A percentile compares a stretch with the other conserved stretches of the same genome.
phyloP scores from a whole-genome alignment of 2,888 invertebrate genomes.

The Galeruca laticollis region DNA sequence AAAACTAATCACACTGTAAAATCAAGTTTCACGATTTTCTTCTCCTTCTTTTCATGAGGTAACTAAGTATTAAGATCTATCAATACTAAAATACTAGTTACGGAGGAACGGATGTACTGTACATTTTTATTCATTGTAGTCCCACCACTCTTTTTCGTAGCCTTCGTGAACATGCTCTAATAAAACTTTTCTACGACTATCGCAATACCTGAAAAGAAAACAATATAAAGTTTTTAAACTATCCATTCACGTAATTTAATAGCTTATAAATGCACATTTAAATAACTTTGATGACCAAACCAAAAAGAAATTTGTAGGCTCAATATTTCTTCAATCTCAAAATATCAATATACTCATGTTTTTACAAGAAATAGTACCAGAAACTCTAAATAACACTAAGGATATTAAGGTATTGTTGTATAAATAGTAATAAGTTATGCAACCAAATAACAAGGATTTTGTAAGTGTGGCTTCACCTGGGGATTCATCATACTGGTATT shows the following conservation, averaged over 20 bases:
- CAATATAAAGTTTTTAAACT: constrained; percentile 32
- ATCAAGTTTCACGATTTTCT: constrained; percentile 39
- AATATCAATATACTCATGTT: constrained; percentile 17
- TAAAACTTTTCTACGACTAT: constrained; percentile 94
- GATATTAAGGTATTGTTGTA: too few relatives aligned
- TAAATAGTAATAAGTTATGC: too few relatives aligned
- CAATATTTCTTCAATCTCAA: too few relatives aligned
- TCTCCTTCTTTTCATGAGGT: constrained; percentile 46
- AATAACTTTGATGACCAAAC: too few relatives aligned
- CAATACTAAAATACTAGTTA: constrained; percentile 54
- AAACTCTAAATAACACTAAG: too few relatives aligned
- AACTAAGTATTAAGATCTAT: constrained; percentile 54
- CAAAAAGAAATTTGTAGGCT: too few relatives aligned
- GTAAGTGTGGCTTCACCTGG: too few relatives aligned
- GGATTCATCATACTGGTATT: too few relatives aligned
- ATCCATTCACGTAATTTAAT: constrained; percentile 26
- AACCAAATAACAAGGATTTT: too few relatives aligned
- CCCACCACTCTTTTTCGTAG: constrained; percentile 99
- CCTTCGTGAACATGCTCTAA: constrained; percentile 99
- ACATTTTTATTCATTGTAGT: constrained; percentile 83
- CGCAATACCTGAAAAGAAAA: constrained; percentile 87
- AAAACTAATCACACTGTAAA: constrained; percentile 40
- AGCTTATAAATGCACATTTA: constrained; percentile 11
- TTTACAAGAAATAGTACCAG: too few relatives aligned
- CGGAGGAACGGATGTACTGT: constrained; percentile 52